Conservation (phyloP, 2,113 vertebrate species). For the Brachionichthys hirsutus region DNA sequence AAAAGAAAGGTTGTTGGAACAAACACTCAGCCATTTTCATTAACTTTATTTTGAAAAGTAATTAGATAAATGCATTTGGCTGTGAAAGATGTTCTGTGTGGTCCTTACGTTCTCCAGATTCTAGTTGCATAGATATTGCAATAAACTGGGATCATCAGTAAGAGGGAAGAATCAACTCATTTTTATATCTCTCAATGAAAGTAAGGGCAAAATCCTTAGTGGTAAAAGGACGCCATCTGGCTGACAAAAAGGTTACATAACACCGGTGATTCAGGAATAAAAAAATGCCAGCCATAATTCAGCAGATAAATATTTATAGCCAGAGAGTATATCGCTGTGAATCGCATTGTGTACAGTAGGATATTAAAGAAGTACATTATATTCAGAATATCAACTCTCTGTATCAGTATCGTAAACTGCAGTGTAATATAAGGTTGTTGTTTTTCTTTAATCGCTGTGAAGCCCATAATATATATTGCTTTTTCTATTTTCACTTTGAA, state of each 20-base stretch:
- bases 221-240: constrained; percentile 73
- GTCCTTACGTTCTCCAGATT: constrained; percentile 35
- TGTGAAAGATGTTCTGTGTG: constrained; percentile 46
- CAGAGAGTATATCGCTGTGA: no score
- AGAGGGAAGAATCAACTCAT: constrained; percentile 42
- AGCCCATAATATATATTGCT: no score
- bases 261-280: neutral
- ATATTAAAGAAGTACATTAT: no score
- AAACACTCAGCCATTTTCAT: constrained; percentile 30
- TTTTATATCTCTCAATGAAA: constrained; percentile 48
- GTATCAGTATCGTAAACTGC: no score
- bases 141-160: constrained; percentile 47
- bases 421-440: no score
- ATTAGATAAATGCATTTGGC: constrained; percentile 56
- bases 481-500: no score
- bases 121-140: constrained; percentile 39
- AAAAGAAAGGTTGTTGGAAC: constrained; percentile 31
- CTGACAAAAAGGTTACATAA: constrained; percentile 20
- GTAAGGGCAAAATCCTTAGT: constrained; percentile 49
- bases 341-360: no score
- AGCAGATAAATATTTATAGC: no score
- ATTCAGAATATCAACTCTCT: no score
- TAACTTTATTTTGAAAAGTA: constrained; percentile 53
- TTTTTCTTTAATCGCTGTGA: no score
- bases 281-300: no score